A percentile compares a stretch with the other conserved stretches of the same genome.
These are phyloP conservation scores for Propithecus perrieri DNA, from an alignment of 2,797 vertebrate genomes.

Conservation along the genomic window DNA sequence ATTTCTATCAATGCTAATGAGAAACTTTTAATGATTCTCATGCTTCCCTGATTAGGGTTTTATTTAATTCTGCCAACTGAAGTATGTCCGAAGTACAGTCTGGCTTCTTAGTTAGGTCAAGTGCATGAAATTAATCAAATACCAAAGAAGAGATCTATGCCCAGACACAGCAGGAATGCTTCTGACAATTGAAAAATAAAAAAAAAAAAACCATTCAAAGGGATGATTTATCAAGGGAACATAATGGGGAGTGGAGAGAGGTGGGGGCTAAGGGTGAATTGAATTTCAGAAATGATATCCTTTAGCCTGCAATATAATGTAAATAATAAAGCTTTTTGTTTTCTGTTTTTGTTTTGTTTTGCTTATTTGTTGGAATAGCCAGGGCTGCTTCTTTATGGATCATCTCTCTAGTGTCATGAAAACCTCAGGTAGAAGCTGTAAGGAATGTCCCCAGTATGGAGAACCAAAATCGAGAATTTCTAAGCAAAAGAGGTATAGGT, in stretches of 20 bases:
- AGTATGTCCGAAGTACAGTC: conserved; percentile 74
- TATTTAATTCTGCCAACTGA: conserved; percentile 73
- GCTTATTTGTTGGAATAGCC: neutral
- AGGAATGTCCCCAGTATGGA: neutral
- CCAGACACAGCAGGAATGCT: conserved; percentile 80
- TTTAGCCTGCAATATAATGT: neutral
- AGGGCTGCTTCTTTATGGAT: neutral
- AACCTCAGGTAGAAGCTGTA: neutral
- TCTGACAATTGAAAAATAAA: conserved; percentile 66
- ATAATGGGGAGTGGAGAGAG: neutral
- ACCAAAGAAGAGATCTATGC: conserved; percentile 75
- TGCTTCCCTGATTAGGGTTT: conserved; percentile 58
- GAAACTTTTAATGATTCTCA: conserved; percentile 59
- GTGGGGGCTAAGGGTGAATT: neutral
- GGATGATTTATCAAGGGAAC: conserved; percentile 38
- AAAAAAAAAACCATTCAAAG: conserved; percentile 17
- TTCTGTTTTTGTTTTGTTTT: conserved; percentile 29
- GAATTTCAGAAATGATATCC: conserved; percentile 44
- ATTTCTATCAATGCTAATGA: conserved; percentile 21
- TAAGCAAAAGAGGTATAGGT: neutral
- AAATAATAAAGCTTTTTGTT: neutral
- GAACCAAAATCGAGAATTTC: neutral
- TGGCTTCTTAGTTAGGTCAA: conserved; percentile 83
- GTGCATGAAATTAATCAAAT: conserved; percentile 82
- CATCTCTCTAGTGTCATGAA: neutral